Base-by-base conservation (phyloP, 2,797 vertebrate genomes). In the Coranthus polyacanthus region DNA sequence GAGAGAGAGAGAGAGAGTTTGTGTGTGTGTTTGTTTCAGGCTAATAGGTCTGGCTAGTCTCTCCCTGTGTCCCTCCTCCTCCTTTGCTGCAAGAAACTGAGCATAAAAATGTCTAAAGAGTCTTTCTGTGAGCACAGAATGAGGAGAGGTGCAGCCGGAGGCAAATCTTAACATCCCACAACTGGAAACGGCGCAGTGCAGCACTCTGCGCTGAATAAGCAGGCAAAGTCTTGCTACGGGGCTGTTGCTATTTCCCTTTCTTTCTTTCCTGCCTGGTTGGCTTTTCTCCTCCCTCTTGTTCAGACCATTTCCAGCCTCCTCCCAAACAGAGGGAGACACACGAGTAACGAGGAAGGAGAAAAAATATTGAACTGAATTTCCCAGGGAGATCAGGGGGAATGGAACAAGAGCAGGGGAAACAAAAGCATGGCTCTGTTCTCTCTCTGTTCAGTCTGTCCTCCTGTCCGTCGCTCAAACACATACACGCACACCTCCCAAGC, bases 131-230 rank as follows among this genome's bases (percentile, higher is more conserved):
- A 81, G 76, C 38, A n/a, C n/a, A n/a, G n/a, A n/a, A n/a, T n/a
- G n/a, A n/a, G n/a, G n/a, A n/a, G n/a, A n/a, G n/a, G n/a, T n/a
- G 46, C 74, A 72, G 83, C 75, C 75, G 65, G 65, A 79, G 59
- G 84, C 74, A 68, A 75, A 81, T 73, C n/a, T 63, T 44, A 88
- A 90, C 86, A 91, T 88, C 89, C 85, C 81, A 79, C 69, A 73
- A 90, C 82, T 88, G 75, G 87, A 91, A 76, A 75, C 75, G 53
- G 78, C 52, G 79, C 84, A 90, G 86, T 91, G 89, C 80, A 85
- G 77, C 67, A 83, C 71, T 71, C 82, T 34, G 69, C 44, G 49
- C 65, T 85, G 81, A 83, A 90, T 72, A 86, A 89, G 81, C 85
- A 80, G 62, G 68, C 77, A 84, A 83, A 88, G 75, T 88, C 88